phyloP scores from a whole-genome alignment of 2,113 vertebrate species.

The Motacilla alba region DNA sequence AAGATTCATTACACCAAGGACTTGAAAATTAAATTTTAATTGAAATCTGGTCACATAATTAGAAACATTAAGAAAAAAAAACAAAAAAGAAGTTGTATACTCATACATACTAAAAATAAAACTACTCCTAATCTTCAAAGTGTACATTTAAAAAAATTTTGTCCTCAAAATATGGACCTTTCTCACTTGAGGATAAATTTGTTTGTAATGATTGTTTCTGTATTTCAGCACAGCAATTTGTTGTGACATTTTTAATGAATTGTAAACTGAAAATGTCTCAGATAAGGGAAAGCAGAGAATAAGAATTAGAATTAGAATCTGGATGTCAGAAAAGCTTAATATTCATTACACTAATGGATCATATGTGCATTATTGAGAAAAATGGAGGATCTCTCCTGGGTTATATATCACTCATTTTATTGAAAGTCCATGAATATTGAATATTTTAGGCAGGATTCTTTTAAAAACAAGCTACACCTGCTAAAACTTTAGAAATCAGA shows the following conservation, averaged over 20 bases:
- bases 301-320: not conserved
- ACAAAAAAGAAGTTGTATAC: not conserved
- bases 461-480: not conserved
- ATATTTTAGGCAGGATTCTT: not conserved
- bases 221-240: not conserved
- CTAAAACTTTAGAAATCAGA: not conserved
- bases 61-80: not conserved
- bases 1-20: not conserved
- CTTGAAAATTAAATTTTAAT: slow-evolving; percentile 48
- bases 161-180: not conserved
- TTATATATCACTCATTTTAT: not conserved
- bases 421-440: not conserved
- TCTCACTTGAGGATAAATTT: not conserved
- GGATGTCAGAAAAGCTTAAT: not conserved
- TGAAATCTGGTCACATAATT: not conserved
- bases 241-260: not conserved
- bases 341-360: not conserved
- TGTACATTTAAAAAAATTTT: not conserved
- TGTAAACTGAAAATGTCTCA: not conserved
- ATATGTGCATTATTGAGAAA: not conserved
- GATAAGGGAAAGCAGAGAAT: not conserved
- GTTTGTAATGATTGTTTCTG: slow-evolving; percentile 16
- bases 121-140: not conserved
- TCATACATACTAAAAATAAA: not conserved
- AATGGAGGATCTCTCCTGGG: not conserved